Base-by-base conservation (phyloP, 1,140 invertebrate species). In the Eulimnadia texana region DNA sequence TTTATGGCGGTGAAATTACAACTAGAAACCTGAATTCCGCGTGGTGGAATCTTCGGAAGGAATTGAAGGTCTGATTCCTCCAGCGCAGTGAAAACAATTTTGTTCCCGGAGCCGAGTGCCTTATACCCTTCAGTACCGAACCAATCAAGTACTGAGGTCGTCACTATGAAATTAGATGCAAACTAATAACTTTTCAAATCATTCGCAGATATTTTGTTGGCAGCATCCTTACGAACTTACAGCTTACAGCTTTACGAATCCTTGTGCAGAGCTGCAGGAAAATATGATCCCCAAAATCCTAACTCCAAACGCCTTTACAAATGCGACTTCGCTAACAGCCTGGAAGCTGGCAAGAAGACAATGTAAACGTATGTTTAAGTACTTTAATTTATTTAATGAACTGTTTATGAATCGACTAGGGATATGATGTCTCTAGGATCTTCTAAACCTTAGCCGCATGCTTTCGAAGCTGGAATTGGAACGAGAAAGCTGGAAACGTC, bases 201-300 rank as follows among this genome's bases (percentile, higher is more conserved):
- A 10, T 10, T 10, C 42, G 10, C 70, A 78, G 78, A 57, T 79
- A 79, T 67, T 80, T 81, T 65, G 70, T 79, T 3, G 74, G 75
- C 63, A 71, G 69, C 63, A 70, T 80, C 20, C 65, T 81, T 1
- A 65, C 68, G 57, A n/a, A n/a, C n/a, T n/a, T n/a, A n/a, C 2
- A 65, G 68, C 52, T 69, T 70, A n/a, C 67, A 75, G 66, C 75
- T 77, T 59, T 74, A 77, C 63, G 69, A 74, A 62, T 66, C 72
- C 20, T 66, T 77, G 63, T 77, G 76, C 63, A 64, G 66, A 11
- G 68, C 65, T 49, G 58, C 67, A 13, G 66, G 62, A 13, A 69
- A 72, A 25, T 68, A 66, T 27, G 68, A 71, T 13, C 66, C 65
- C 2, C 52, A 58, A 25, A 58, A 66, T 9, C 69, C 70, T 1